These are phyloP conservation scores for Caenorhabditis sp. DNA, from an alignment of 2,888 invertebrate genomes.

Conservation along the genomic window DNA sequence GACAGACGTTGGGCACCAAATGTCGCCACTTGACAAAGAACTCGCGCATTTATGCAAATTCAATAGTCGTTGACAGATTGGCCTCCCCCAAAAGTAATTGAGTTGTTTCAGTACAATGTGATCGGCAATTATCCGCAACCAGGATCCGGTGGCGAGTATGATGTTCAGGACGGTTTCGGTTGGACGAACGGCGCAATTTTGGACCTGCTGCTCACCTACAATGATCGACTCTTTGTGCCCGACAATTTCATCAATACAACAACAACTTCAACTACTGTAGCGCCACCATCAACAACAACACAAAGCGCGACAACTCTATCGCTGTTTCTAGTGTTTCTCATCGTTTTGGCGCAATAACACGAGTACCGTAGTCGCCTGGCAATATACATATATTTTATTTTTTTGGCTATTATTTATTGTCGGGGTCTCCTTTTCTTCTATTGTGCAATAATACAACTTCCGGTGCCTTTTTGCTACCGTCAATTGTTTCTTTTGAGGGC, in stretches of 20 bases:
- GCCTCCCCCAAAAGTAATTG: background rate
- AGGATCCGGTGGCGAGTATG: slow-evolving; percentile 63
- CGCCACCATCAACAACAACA: slow-evolving; percentile 5
- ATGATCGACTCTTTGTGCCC: slow-evolving; percentile 50
- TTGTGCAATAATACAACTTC: background rate
- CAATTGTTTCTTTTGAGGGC: slow-evolving; percentile 15
- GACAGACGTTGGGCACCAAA: background rate
- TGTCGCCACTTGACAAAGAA: background rate
- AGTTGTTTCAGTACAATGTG: slow-evolving; percentile 60
- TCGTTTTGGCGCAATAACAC: background rate
- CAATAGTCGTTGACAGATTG: background rate
- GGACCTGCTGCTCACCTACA: slow-evolving; percentile 63
- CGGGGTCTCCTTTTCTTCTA: background rate
- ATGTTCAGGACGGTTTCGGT: slow-evolving; percentile 67
- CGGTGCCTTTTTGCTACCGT: background rate
- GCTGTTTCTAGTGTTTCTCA: no score
- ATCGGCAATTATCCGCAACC: slow-evolving; percentile 59
- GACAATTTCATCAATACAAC: slow-evolving; percentile 27
- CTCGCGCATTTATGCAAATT: background rate
- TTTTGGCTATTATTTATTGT: slow-evolving; percentile 2
- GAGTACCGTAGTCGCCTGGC: background rate
- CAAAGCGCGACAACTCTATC: background rate
- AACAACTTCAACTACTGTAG: slow-evolving; percentile 1
- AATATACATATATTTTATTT: background rate
- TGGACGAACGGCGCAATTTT: slow-evolving; percentile 69